These are phyloP conservation scores for Collichthys lucidus DNA, from an alignment of 2,113 vertebrate species.

Conservation along the genomic window DNA sequence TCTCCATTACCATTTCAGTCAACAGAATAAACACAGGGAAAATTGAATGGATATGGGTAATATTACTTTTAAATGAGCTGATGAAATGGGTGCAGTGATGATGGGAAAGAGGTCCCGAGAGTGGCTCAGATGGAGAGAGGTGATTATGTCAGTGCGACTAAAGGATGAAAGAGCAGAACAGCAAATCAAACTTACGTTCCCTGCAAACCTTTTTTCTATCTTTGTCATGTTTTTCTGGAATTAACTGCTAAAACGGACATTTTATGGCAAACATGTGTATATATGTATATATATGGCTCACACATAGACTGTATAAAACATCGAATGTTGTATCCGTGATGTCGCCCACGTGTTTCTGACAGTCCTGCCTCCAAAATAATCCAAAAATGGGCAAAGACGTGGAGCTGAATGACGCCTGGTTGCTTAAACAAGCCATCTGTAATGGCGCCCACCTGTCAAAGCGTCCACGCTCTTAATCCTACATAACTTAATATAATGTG, in stretches of 20 bases:
- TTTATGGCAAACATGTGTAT: background rate
- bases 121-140: conserved; percentile 34
- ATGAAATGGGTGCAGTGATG: conserved; percentile 50
- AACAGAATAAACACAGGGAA: conserved; percentile 55
- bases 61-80: conserved; percentile 68
- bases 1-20: conserved; percentile 64
- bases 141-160: conserved; percentile 30
- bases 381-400: too few relatives aligned
- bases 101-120: conserved; percentile 16
- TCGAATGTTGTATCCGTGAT: too few relatives aligned
- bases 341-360: too few relatives aligned
- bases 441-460: too few relatives aligned
- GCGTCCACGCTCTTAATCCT: too few relatives aligned
- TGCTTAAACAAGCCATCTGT: too few relatives aligned
- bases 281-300: too few relatives aligned
- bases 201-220: background rate
- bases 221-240: background rate
- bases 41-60: conserved; percentile 65
- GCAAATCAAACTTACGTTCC: conserved; percentile 7
- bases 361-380: too few relatives aligned
- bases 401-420: too few relatives aligned
- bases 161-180: conserved; percentile 15
- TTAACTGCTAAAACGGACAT: background rate
- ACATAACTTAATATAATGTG: too few relatives aligned
- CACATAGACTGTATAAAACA: too few relatives aligned